Conservation (phyloP, 2,888 invertebrate genomes). For the Salticus scenicus region DNA sequence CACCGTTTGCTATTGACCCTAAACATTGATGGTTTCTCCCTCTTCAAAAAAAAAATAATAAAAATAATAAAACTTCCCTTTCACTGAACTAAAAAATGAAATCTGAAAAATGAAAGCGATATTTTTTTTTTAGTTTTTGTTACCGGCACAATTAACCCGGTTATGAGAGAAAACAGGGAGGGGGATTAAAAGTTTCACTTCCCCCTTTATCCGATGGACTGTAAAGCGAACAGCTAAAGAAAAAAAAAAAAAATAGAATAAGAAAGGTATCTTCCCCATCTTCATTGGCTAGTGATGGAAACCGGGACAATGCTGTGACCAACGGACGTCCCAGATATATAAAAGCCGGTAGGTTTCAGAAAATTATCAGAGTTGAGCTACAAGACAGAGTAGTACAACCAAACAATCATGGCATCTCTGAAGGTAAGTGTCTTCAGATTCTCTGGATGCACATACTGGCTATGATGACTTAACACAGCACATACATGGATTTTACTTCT, state of each 20-base stretch:
- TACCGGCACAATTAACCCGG: slow-evolving; percentile 54
- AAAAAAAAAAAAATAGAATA: slow-evolving; percentile 27
- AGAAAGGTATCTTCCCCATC: slow-evolving; percentile 54
- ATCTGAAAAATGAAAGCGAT: slow-evolving; percentile 1
- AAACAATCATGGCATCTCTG: slow-evolving; percentile 49
- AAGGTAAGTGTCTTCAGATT: slow-evolving; percentile 44
- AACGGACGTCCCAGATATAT: slow-evolving; percentile 55
- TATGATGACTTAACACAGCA: no score
- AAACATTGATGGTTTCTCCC: slow-evolving; percentile 10
- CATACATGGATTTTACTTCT: no score
- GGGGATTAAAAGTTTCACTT: slow-evolving; percentile 15
- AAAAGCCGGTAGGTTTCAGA: neutral
- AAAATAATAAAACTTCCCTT: slow-evolving; percentile 41
- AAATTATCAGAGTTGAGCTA: neutral
- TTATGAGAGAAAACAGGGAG: slow-evolving; percentile 33
- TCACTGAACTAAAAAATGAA: slow-evolving; percentile 19
- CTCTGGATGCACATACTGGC: neutral
- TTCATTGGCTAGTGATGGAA: slow-evolving; percentile 62
- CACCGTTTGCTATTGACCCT: slow-evolving; percentile 45
- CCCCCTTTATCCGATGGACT: slow-evolving; percentile 42
- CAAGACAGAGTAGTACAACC: neutral
- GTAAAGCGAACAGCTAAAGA: slow-evolving; percentile 24
- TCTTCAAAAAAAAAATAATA: no score
- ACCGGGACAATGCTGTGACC: slow-evolving; percentile 58
- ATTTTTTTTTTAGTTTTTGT: neutral